Evolutionary conservation across 1,140 invertebrate species (phyloP).

Genomic region (Acromyrmex charruanus): DNA sequence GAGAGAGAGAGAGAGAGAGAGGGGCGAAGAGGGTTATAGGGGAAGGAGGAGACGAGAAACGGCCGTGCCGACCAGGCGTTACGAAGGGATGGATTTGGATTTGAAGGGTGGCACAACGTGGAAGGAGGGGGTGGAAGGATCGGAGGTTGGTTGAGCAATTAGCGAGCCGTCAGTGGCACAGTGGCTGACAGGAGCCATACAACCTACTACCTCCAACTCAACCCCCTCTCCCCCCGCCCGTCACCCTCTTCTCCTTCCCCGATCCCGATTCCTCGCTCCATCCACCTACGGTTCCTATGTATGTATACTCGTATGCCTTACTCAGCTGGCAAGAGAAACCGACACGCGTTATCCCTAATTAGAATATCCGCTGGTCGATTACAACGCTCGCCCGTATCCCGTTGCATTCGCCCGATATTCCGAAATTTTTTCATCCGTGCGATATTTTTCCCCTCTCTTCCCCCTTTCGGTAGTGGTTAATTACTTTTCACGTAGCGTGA

Average conservation of each 20-base stretch:
- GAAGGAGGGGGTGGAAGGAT: constrained; percentile 73
- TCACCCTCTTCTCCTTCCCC: constrained; percentile 54
- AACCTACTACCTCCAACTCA: constrained; percentile 74
- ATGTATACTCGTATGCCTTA: constrained; percentile 78
- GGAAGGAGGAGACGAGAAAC: constrained; percentile 55
- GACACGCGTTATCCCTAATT: constrained; percentile 83
- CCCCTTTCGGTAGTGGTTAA: background rate
- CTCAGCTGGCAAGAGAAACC: constrained; percentile 80
- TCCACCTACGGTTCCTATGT: constrained; percentile 46
- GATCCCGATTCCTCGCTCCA: constrained; percentile 26
- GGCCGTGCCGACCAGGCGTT: constrained; percentile 66
- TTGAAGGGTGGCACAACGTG: constrained; percentile 82
- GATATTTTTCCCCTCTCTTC: background rate
- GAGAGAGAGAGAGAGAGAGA: background rate
- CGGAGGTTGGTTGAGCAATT: constrained; percentile 84
- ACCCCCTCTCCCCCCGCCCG: constrained; percentile 21
- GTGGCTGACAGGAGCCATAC: constrained; percentile 85
- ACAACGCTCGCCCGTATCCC: constrained; percentile 50
- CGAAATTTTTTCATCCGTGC: constrained; percentile 2
- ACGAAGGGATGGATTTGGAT: constrained; percentile 85
- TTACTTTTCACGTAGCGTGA: background rate
- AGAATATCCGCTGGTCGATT: constrained; percentile 81
- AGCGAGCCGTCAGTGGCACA: constrained; percentile 87
- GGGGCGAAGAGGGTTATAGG: constrained; percentile 2
- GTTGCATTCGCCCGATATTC: background rate